These are phyloP conservation scores for Trissoscelio sp. DNA, from an alignment of 2,888 invertebrate species.

Conservation along the genomic window DNA sequence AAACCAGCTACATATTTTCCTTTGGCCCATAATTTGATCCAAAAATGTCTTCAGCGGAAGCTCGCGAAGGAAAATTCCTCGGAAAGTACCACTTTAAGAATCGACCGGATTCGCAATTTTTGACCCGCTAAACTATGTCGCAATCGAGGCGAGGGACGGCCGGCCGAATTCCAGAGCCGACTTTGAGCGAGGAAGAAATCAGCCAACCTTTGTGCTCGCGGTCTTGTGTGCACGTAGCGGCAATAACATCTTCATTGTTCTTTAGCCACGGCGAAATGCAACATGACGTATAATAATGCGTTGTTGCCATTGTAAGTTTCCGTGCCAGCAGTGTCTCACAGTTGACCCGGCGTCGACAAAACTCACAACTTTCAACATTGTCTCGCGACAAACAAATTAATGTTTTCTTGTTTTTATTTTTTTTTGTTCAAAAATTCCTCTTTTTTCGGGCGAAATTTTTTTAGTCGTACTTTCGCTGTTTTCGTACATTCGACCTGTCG, in stretches of 20 bases:
- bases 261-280: slow-evolving; percentile 50
- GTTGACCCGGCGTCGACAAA: slow-evolving; percentile 46
- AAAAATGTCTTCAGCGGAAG: slow-evolving; percentile 8
- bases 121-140: slow-evolving; percentile 51
- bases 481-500: too few species aligned
- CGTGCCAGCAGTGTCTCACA: slow-evolving; percentile 41
- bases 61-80: slow-evolving; percentile 5
- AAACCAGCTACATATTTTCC: slow-evolving; percentile 1
- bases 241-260: slow-evolving; percentile 69
- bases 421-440: neutral
- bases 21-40: neutral
- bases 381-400: slow-evolving; percentile 25
- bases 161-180: slow-evolving; percentile 43
- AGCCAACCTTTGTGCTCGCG: slow-evolving; percentile 42
- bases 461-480: neutral
- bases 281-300: slow-evolving; percentile 52
- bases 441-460: neutral
- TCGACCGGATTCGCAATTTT: slow-evolving; percentile 41
- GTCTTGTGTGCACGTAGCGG: slow-evolving; percentile 52
- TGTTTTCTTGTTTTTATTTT: neutral
- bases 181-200: slow-evolving; percentile 49
- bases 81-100: slow-evolving; percentile 24
- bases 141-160: slow-evolving; percentile 28
- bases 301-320: slow-evolving; percentile 39
- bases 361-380: slow-evolving; percentile 30